Evolutionary conservation across 2,888 invertebrate species (phyloP), one percentile per base, ranked within the genome.

Genomic region (Drosophila merina): DNA sequence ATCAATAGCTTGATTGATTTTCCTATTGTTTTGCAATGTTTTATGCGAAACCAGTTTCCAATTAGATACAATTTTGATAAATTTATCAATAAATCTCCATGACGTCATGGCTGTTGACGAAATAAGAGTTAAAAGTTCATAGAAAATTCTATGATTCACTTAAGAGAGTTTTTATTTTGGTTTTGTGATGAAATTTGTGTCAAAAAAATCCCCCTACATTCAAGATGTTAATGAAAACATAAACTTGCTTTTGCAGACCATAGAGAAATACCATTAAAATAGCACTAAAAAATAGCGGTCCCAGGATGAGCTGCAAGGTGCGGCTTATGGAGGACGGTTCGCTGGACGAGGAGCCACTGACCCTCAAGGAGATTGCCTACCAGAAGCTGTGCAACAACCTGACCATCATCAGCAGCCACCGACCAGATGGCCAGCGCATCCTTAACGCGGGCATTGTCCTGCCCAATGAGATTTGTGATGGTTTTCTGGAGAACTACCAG

Each of bases 391-490:
- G 91, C 57, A 90, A 88, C 57, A 90, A 91, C 76, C 72, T 92
- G 52, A 79, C 90, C 67, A 89, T 91, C n/a, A 88, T 92, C 48
- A 91, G 91, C 58, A 59, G 60, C 58, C 75, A 56, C 33, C 73
- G 78, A 14, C 80, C 77, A 7, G 74, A 72, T 5, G 91, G 91
- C 4, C 83, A 90, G 55, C 86, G 92, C 8, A 81, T 79, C 42
- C 89, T 95, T 2, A 92, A 92, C 59, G 92, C 93, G 57, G 94
- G 94, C 45, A 91, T 95, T 62, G 93, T 93, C 20, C 91, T 96
- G 51, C 95, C 95, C 4, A 94, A 94, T 71, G 95, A 95, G 90
- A 94, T 96, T 75, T 95, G 95, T 90, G 95, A 95, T 89, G 93
- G 92, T 86, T 80, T 92, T 74, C 77, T 92, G 82, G 80, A 91